Base-by-base conservation (phyloP, 2,888 invertebrate species). In the Macropis europaea region DNA sequence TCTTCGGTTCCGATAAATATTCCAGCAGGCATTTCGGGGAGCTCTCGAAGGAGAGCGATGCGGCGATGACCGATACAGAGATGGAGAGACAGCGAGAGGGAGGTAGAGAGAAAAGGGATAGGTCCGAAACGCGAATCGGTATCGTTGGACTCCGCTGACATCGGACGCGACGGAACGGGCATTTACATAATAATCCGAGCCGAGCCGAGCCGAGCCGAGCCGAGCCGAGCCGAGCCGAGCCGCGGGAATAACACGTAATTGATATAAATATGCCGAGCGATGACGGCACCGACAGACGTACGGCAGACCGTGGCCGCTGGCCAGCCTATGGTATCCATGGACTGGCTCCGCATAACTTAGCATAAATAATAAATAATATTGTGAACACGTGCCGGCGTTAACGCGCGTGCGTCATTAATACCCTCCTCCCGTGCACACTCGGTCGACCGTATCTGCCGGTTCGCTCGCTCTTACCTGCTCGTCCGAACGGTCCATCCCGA, bases 341-440 rank as follows among this genome's bases (percentile, higher is more conserved):
- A 84, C 83, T 82, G 82, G 83, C 82, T 83, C 77, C 84, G 89
- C 88, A 89, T 89, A 89, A 88, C 84, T 89, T 89, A 88, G 87
- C 89, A 89, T 89, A 88, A 89, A 89, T 89, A 88, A 88, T 89
- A 89, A 89, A 89, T 87, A 89, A 89, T 89, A 88, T 87, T 86
- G 82, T 84, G 84, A 86, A 84, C 87, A 85, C 87, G 88, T 86
- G 88, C 87, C 85, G 74, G 82, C 81, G 85, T 83, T 83, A 84
- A 86, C 82, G 83, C 84, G 81, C 83, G 79, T 80, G 85, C 84
- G 84, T 85, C 86, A 83, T 86, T 85, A 86, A 87, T 85, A 82
- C 70, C 48, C 71, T 53, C 52, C 63, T 52, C 47, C 60, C 54
- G 32, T 74, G 68, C 71, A 73, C 54, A 59, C 77, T 77, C 68